Percentiles rank a stretch among this genome's conserved stretches.
These are phyloP conservation scores for Chaetodon trifascialis DNA, from an alignment of 2,113 vertebrate genomes.

Conservation along the genomic window DNA sequence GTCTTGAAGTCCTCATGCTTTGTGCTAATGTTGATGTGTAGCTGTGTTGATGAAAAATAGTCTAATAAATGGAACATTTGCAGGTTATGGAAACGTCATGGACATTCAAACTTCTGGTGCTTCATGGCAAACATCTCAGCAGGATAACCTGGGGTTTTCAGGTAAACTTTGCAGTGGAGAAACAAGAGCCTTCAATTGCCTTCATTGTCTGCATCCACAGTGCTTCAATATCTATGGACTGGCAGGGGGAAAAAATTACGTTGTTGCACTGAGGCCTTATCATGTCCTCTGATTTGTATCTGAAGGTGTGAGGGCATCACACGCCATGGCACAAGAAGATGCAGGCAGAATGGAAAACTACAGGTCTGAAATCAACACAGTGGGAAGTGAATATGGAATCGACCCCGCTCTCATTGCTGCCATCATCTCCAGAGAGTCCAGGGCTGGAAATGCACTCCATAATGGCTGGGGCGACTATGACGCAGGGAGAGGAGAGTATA, in stretches of 20 bases:
- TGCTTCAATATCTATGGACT: neutral
- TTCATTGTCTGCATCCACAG: neutral
- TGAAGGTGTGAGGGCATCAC: conserved; percentile 46
- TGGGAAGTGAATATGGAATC: neutral
- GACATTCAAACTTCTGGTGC: conserved; percentile 46
- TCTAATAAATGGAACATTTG: neutral
- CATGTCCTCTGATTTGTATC: neutral
- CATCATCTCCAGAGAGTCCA: conserved; percentile 77
- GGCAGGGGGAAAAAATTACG: neutral
- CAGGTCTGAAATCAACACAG: conserved; percentile 16
- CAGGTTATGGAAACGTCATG: conserved; percentile 31
- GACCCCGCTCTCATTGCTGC: conserved; percentile 70
- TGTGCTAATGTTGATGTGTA: neutral
- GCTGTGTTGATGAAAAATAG: neutral
- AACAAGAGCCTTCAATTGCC: neutral
- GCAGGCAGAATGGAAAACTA: conserved; percentile 38
- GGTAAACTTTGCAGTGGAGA: conserved; percentile 33
- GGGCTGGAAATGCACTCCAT: conserved; percentile 44
- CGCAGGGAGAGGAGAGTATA: neutral
- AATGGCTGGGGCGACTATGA: conserved; percentile 56
- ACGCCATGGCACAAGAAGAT: conserved; percentile 60
- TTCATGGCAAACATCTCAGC: neutral
- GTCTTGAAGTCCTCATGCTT: too few species aligned
- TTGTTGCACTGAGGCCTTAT: neutral
- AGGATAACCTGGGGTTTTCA: conserved; percentile 20